phyloP scores from a whole-genome alignment of 2,888 invertebrate genomes.

The Erebia aethiops region DNA sequence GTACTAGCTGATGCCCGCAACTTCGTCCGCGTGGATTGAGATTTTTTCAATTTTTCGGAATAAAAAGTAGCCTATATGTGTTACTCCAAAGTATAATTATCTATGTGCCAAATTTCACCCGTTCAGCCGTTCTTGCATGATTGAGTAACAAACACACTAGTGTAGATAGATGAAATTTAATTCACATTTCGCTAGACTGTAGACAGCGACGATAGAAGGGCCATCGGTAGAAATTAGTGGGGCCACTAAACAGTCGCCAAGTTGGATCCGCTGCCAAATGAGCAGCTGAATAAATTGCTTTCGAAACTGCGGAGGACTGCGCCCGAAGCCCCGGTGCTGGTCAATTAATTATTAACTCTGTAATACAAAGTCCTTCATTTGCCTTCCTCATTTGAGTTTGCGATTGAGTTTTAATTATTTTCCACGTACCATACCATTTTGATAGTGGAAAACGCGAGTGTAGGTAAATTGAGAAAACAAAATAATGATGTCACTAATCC shows the following conservation, averaged over 20 bases:
- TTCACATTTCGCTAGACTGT: too few relatives aligned
- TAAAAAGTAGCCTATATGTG: too few relatives aligned
- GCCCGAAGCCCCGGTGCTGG: conserved; percentile 16
- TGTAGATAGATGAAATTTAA: too few relatives aligned
- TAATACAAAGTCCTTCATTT: conserved; percentile 27
- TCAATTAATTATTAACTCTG: conserved; percentile 27
- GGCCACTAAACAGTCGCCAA: conserved; percentile 40
- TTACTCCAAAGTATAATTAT: too few relatives aligned
- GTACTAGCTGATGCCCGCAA: too few relatives aligned
- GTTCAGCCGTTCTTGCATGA: too few relatives aligned
- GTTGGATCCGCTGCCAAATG: conserved; percentile 37
- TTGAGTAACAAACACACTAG: too few relatives aligned
- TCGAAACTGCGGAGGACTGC: conserved; percentile 32
- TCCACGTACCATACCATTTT: background rate
- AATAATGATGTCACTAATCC: background rate
- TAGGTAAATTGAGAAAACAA: background rate
- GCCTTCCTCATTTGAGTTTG: conserved; percentile 28
- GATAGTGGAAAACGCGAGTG: background rate
- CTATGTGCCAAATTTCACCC: too few relatives aligned
- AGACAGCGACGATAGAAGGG: conserved; percentile 31
- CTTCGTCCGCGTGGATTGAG: too few relatives aligned
- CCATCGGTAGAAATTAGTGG: conserved; percentile 40
- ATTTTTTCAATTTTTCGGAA: too few relatives aligned
- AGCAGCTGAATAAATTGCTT: conserved; percentile 40
- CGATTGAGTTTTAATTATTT: conserved; percentile 31